These are phyloP conservation scores for Euschistus heros DNA, from an alignment of 1,140 invertebrate genomes.

Conservation along the genomic window DNA sequence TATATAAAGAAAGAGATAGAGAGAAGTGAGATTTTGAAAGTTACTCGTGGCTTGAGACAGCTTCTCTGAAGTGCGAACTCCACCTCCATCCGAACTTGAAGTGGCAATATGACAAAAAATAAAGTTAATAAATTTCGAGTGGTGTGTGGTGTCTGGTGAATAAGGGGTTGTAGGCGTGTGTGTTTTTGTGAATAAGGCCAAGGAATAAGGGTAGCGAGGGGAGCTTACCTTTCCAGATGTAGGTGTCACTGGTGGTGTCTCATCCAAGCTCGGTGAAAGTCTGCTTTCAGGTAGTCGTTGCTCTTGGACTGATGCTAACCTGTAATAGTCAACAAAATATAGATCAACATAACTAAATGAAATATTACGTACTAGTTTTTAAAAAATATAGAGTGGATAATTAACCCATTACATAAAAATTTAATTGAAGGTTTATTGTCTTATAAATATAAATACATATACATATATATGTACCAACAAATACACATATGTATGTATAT, in stretches of 20 bases:
- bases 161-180: slow-evolving; percentile 11
- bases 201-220: neutral
- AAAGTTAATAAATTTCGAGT: slow-evolving; percentile 20
- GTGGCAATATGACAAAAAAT: slow-evolving; percentile 27
- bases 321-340: slow-evolving; percentile 34
- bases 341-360: too few species aligned
- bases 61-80: slow-evolving; percentile 89
- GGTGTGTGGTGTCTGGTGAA: slow-evolving; percentile 16
- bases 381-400: too few species aligned
- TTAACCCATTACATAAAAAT: too few species aligned
- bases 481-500: too few species aligned
- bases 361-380: too few species aligned
- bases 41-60: slow-evolving; percentile 66
- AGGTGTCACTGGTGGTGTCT: slow-evolving; percentile 49
- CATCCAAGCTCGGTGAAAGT: slow-evolving; percentile 47
- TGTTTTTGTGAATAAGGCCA: slow-evolving; percentile 15
- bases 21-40: slow-evolving; percentile 37
- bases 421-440: too few species aligned
- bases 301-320: slow-evolving; percentile 89
- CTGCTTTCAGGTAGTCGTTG: slow-evolving; percentile 63
- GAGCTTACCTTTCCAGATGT: slow-evolving; percentile 52
- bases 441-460: too few species aligned
- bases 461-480: too few species aligned
- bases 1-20: slow-evolving; percentile 37
- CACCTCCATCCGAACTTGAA: slow-evolving; percentile 76